Conservation (phyloP, 2,797 vertebrate genomes). For the Pseudochirops corinnae region DNA sequence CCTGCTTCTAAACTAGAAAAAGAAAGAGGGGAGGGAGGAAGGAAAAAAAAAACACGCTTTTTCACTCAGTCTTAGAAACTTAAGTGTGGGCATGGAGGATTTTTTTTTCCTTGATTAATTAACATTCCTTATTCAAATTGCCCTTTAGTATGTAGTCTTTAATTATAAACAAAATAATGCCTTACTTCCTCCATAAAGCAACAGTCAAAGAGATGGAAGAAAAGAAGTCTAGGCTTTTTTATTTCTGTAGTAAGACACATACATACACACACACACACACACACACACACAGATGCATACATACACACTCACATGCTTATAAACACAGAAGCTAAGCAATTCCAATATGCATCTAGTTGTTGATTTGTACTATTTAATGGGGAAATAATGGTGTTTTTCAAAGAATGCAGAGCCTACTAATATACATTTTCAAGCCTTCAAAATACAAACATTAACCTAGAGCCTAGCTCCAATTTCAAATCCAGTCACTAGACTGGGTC, state of each 20-base stretch:
- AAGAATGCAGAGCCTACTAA: constrained; percentile 70
- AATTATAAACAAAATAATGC: constrained; percentile 79
- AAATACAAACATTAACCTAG: constrained; percentile 25
- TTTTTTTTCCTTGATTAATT: constrained; percentile 78
- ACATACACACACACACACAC: background rate
- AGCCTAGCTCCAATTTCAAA: constrained; percentile 46
- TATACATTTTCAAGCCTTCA: constrained; percentile 10
- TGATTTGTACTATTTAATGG: constrained; percentile 68
- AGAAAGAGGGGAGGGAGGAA: constrained; percentile 33
- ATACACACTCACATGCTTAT: background rate
- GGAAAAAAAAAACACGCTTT: constrained; percentile 58
- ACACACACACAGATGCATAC: background rate
- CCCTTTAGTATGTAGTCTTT: constrained; percentile 75
- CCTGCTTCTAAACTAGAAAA: constrained; percentile 79
- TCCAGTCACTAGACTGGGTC: constrained; percentile 18
- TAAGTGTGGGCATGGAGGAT: constrained; percentile 64
- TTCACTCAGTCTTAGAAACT: constrained; percentile 77
- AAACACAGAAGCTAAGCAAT: constrained; percentile 62
- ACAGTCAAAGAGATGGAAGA: constrained; percentile 75
- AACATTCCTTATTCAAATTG: constrained; percentile 79
- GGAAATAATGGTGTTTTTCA: constrained; percentile 72
- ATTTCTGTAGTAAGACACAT: constrained; percentile 76
- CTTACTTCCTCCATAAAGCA: constrained; percentile 78
- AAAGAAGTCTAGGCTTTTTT: constrained; percentile 66
- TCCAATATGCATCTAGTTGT: constrained; percentile 67